Evolutionary conservation across 2,113 vertebrate species (phyloP).

Genomic region (Crocuta crocuta): DNA sequence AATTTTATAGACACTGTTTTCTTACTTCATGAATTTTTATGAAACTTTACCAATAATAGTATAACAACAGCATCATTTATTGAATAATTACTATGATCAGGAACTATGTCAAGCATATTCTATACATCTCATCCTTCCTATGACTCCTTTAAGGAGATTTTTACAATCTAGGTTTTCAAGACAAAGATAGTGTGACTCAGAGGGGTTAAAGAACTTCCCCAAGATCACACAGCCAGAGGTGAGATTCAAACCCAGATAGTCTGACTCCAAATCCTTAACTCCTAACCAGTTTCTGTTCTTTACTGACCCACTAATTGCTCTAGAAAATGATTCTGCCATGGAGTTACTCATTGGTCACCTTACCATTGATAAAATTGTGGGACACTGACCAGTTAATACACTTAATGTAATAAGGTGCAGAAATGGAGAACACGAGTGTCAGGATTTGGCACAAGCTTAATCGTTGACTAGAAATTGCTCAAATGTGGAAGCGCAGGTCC

Average conservation of each 20-base stretch:
- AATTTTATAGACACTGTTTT: neutral
- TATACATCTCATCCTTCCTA: neutral
- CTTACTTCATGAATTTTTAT: neutral
- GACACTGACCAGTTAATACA: neutral
- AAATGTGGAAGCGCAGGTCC: neutral
- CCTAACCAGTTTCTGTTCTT: neutral
- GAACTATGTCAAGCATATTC: neutral
- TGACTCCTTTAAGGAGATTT: neutral
- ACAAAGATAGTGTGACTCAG: neutral
- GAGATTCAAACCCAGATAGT: neutral
- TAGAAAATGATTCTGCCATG: neutral
- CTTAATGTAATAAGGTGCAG: neutral
- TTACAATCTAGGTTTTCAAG: neutral
- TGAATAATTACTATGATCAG: neutral
- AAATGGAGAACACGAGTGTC: neutral
- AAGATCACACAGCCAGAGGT: neutral
- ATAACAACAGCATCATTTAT: neutral
- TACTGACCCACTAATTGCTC: neutral
- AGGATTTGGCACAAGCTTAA: neutral
- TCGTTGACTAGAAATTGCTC: neutral
- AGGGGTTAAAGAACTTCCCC: neutral
- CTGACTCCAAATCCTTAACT: neutral
- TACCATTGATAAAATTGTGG: neutral
- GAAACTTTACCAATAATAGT: neutral
- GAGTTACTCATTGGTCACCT: neutral